Percentiles rank a stretch among this genome's conserved stretches.
phyloP scores from a whole-genome alignment of 64 coral and sea anemone genomes.

The Stichodactyla helianthus region DNA sequence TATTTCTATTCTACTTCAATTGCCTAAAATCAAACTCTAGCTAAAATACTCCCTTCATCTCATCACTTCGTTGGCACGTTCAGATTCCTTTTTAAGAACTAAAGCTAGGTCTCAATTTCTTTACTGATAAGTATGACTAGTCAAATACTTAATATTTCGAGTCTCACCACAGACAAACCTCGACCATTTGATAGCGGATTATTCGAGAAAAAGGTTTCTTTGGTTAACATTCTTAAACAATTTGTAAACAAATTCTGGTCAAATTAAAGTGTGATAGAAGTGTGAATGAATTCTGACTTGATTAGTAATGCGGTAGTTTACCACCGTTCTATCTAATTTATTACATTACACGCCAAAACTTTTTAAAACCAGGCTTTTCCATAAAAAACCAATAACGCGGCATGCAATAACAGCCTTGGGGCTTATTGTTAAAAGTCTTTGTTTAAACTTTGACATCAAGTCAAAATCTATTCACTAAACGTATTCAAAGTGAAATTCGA shows the following conservation, averaged over 20 bases:
- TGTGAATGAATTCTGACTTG: background rate
- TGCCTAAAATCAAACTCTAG: no score
- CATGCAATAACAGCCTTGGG: background rate
- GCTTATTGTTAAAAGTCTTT: constrained; percentile 4
- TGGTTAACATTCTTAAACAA: background rate
- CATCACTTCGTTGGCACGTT: no score
- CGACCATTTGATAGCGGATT: background rate
- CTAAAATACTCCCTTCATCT: no score
- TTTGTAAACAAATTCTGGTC: background rate
- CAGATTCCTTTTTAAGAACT: no score
- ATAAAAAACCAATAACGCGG: background rate
- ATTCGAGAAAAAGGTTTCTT: background rate
- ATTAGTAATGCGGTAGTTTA: background rate
- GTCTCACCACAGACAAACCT: background rate
- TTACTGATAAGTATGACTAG: no score
- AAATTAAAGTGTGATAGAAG: background rate
- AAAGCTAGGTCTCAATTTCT: no score
- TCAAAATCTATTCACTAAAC: background rate
- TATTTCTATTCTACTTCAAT: no score
- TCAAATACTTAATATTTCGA: no score
- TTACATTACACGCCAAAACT: constrained; percentile 2
- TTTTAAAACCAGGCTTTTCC: background rate
- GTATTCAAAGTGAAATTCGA: background rate
- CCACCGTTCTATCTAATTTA: background rate
- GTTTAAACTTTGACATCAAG: background rate